These are phyloP conservation scores for Anthoptus insignis DNA, from an alignment of 2,888 invertebrate genomes.

Conservation along the genomic window DNA sequence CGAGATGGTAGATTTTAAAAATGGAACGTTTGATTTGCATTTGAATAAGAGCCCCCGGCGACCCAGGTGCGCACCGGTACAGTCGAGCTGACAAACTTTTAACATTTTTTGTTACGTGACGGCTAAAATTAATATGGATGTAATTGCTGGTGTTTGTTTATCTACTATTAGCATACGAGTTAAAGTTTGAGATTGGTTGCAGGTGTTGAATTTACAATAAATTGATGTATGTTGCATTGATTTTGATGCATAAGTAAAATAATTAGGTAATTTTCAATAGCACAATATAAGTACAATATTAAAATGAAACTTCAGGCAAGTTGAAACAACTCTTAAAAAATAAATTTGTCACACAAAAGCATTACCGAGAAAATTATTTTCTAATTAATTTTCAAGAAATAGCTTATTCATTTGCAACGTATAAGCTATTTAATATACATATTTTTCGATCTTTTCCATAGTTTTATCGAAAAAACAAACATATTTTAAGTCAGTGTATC, in stretches of 20 bases:
- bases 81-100: conserved; percentile 72
- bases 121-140: conserved; percentile 70
- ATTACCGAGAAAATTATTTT: too few species aligned
- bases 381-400: too few species aligned
- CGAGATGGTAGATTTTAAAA: conserved; percentile 87
- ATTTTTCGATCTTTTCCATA: too few species aligned
- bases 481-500: too few species aligned
- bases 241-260: conserved; percentile 12
- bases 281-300: too few species aligned
- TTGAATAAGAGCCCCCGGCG: conserved; percentile 86
- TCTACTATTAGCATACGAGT: conserved; percentile 66
- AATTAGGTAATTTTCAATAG: too few species aligned
- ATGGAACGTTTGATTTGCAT: conserved; percentile 88
- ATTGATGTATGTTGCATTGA: neutral
- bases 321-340: too few species aligned
- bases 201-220: conserved; percentile 44
- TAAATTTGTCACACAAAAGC: too few species aligned
- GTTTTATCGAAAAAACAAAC: too few species aligned
- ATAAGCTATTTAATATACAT: too few species aligned
- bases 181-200: conserved; percentile 48
- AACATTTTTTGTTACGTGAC: conserved; percentile 52
- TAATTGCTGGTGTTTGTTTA: conserved; percentile 63
- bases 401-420: too few species aligned
- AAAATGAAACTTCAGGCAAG: too few species aligned
- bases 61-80: conserved; percentile 84